phyloP scores from a whole-genome alignment of 2,888 invertebrate genomes.

The Carpatolechia fugitivella region DNA sequence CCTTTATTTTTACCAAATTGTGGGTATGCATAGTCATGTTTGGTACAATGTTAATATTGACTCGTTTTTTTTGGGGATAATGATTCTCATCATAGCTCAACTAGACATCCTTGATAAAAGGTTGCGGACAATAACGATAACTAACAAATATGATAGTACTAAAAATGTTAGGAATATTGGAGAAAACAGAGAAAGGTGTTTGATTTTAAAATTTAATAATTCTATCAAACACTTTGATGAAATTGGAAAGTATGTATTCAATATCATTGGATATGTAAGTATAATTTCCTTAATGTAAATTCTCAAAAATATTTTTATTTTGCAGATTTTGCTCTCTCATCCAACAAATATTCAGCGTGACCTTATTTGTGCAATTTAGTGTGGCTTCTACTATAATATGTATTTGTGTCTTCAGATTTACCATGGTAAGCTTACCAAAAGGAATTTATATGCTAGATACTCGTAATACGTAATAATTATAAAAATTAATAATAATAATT shows the following conservation, averaged over 20 bases:
- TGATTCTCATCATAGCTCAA: conserved; percentile 52
- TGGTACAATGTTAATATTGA: conserved; percentile 48
- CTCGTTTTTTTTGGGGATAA: conserved; percentile 48
- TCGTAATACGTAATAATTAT: background rate
- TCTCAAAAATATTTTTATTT: conserved; percentile 15
- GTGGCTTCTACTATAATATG: conserved; percentile 56
- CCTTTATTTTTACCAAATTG: conserved; percentile 48
- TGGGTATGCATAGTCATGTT: conserved; percentile 48
- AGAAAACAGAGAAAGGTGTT: conserved; percentile 38
- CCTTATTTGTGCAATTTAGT: conserved; percentile 51
- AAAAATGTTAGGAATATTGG: conserved; percentile 28
- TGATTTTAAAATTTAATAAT: conserved; percentile 35
- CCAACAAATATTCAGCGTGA: conserved; percentile 46
- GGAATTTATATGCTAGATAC: no score
- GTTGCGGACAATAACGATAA: conserved; percentile 39
- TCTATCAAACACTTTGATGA: conserved; percentile 44
- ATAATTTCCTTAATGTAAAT: background rate
- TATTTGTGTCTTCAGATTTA: conserved; percentile 54
- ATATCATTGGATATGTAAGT: background rate
- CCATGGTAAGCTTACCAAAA: conserved; percentile 42
- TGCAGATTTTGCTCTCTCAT: conserved; percentile 49
- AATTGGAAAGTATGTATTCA: conserved; percentile 42
- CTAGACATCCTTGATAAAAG: conserved; percentile 50
- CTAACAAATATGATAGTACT: conserved; percentile 17
- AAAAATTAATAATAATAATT: conserved; percentile 26